These are phyloP conservation scores for Esperia sulphurella DNA, from an alignment of 2,888 invertebrate species.

Conservation along the genomic window DNA sequence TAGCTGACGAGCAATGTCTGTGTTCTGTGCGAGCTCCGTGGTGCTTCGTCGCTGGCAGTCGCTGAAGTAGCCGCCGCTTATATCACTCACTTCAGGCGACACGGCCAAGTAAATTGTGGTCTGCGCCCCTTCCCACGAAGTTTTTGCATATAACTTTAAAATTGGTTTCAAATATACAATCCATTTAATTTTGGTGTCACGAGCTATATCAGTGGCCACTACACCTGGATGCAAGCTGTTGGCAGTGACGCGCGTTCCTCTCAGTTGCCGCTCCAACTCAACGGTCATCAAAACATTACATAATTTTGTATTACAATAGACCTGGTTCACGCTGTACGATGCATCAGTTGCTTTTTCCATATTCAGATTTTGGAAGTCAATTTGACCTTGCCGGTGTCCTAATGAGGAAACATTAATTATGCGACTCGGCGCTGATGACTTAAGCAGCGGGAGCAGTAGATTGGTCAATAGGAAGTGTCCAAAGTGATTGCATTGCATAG, in stretches of 20 bases:
- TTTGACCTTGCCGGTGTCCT: slow-evolving; percentile 33
- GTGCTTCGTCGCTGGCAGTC: slow-evolving; percentile 59
- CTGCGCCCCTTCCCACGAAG: slow-evolving; percentile 32
- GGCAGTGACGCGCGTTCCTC: slow-evolving; percentile 84
- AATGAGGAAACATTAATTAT: slow-evolving; percentile 57
- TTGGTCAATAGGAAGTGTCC: slow-evolving; percentile 84
- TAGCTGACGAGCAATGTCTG: slow-evolving; percentile 68
- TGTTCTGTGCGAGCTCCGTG: slow-evolving; percentile 58
- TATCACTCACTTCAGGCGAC: slow-evolving; percentile 63
- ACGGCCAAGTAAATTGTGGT: slow-evolving; percentile 70
- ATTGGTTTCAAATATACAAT: background rate
- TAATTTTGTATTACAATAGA: slow-evolving; percentile 36
- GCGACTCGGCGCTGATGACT: slow-evolving; percentile 55
- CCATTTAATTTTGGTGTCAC: background rate
- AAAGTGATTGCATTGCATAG: slow-evolving; percentile 80
- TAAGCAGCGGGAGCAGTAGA: slow-evolving; percentile 71
- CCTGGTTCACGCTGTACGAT: slow-evolving; percentile 24
- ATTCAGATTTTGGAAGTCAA: slow-evolving; percentile 59
- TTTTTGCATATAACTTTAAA: slow-evolving; percentile 20
- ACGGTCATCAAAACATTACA: slow-evolving; percentile 86
- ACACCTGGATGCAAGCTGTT: slow-evolving; percentile 91
- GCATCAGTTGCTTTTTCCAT: slow-evolving; percentile 11
- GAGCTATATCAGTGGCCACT: slow-evolving; percentile 73
- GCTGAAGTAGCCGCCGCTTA: slow-evolving; percentile 80
- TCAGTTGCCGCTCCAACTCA: slow-evolving; percentile 83